Evolutionary conservation across 2,797 vertebrate genomes (phyloP), one percentile per base, ranked within the genome.

Genomic region (Alectoris magna): DNA sequence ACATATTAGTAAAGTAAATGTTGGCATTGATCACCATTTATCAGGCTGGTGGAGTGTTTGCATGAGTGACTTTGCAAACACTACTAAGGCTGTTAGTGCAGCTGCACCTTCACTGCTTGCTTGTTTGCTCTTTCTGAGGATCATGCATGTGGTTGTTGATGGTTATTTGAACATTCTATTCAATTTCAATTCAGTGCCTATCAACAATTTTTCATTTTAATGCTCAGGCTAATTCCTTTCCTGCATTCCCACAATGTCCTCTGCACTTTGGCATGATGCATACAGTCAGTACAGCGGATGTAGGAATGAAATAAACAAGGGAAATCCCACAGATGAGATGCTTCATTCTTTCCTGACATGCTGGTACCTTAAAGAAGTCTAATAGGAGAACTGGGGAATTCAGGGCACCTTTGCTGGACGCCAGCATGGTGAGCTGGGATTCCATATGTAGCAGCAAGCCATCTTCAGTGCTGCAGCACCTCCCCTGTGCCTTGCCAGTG

Each of bases 71-170:
- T 91, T 88, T 88, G 76, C 73, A 91, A 94, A 95, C 1, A 43
- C 88, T 88, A 94, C 53, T 67, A 83, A 94, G 91, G 71, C 48
- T 66, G 62, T 70, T 77, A 89, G 62, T 89, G 92, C 93, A 96
- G 93, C 93, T 96, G 95, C 62, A 12, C 69, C 41, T n/a, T 36
- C 66, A 26, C 69, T 62, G 44, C 62, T 64, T 29, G 23, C 6
- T 23, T 88, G 19, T 81, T 36, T 77, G 70, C 55, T 68, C 49
- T n/a, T 88, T 36, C n/a, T 41, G 49, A 53, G 75, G 38, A 80
- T 43, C 7, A 44, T 80, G 66, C 34, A 60, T 79, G 55, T 39
- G 53, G 85, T 90, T 89, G 90, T 85, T 41, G 87, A 29, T 76
- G 69, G 71, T 82, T 91, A 91, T 95, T 87, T 85, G 60, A 73